Evolutionary conservation across 2,797 vertebrate species (phyloP), one percentile per base, ranked within the genome.

Genomic region (Gila robusta): DNA sequence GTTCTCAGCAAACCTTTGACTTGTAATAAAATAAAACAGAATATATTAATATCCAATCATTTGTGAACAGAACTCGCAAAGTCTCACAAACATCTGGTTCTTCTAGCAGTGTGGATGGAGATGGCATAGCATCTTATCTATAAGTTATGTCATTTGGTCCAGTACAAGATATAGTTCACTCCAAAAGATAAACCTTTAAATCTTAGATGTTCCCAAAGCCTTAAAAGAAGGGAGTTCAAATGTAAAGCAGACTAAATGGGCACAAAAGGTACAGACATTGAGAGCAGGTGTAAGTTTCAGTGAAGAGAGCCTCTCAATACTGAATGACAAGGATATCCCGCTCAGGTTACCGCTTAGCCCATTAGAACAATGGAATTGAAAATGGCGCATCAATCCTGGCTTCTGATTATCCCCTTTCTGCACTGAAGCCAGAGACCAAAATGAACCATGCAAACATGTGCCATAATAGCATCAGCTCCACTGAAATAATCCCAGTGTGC

Each of bases 291-390:
- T 92, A 89, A 89, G 90, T 96, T 95, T 95, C 95, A 94, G 92
- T 92, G 91, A 91, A 85, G 0, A 92, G 81, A 83, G 91, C 87
- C 90, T 96, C 94, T 93, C 90, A 88, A 79, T 93, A 84, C 90
- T 92, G 90, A 88, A 86, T 90, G 90, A 91, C 87, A 92, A 88
- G 92, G 87, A 90, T 86, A 86, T 89, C 92, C 91, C 92, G 90
- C 88, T 94, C 93, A 87, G 91, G 91, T 96, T 95, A 95, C 95
- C 91, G 90, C 89, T 91, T 90, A 90, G 90, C 94, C 93, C 95
- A 95, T 95, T 94, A 94, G 94, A 94, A 93, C 91, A 91, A 94
- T 93, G 84, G 90, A 90, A 90, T 54, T 94, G 93, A 95, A 95
- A 95, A 77, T 86, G 89, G 88, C 93, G 93, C 93, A 92, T 89